Percentiles rank a stretch among this genome's conserved stretches.
Evolutionary conservation across 2,888 invertebrate species (phyloP).

Genomic region (Ypsolopha sequella): DNA sequence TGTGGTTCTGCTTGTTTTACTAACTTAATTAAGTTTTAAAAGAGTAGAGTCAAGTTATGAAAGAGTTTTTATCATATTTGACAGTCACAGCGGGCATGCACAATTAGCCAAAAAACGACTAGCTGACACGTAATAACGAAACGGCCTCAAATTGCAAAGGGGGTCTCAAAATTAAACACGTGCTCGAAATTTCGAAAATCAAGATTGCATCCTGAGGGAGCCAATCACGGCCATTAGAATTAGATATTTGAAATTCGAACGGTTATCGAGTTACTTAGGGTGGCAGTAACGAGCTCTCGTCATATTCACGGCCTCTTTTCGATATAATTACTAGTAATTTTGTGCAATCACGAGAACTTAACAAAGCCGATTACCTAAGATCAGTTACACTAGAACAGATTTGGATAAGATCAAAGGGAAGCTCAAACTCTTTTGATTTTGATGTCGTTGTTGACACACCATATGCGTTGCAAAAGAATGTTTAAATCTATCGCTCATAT

Average conservation of each 20-base stretch:
- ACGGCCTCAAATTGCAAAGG: constrained; percentile 50
- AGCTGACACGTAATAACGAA: constrained; percentile 22
- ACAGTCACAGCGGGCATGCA: neutral
- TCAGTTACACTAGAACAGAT: neutral
- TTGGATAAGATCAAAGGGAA: neutral
- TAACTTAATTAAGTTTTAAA: too few species aligned
- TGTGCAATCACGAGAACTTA: neutral
- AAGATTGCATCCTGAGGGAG: constrained; percentile 66
- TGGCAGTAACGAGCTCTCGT: constrained; percentile 16
- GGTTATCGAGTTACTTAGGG: constrained; percentile 57
- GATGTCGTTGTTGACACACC: constrained; percentile 9
- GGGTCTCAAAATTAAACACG: constrained; percentile 61
- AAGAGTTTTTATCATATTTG: too few species aligned
- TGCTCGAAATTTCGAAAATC: constrained; percentile 63
- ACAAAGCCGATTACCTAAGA: neutral
- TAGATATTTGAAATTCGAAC: constrained; percentile 63
- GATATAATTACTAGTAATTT: constrained; percentile 3
- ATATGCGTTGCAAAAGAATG: constrained; percentile 14
- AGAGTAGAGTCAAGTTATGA: too few species aligned
- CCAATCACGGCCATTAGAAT: constrained; percentile 67
- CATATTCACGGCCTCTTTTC: constrained; percentile 2
- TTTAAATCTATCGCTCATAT: constrained; percentile 14
- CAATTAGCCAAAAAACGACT: constrained; percentile 8
- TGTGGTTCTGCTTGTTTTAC: too few species aligned
- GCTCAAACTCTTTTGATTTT: neutral